Evolutionary conservation across 1,140 invertebrate species (phyloP).

Genomic region (Bactericera cockerelli): DNA sequence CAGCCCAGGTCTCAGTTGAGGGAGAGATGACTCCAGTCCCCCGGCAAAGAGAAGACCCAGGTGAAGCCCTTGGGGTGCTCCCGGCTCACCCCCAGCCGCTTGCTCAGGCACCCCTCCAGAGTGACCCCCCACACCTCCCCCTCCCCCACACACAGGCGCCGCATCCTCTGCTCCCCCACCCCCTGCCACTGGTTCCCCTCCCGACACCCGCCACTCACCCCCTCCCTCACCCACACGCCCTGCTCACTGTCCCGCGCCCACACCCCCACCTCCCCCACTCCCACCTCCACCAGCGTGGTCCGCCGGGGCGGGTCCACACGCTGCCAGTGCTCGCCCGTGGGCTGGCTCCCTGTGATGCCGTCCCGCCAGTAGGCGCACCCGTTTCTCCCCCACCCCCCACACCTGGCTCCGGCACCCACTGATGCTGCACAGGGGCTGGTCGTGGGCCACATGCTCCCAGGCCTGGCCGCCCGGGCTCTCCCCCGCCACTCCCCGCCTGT

Average conservation of each 20-base stretch:
- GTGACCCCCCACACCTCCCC: background rate
- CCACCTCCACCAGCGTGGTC: conserved; percentile 55
- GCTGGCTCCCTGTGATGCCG: conserved; percentile 45
- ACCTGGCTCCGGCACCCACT: conserved; percentile 49
- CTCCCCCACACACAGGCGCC: background rate
- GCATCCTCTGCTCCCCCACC: conserved; percentile 22
- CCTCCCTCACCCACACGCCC: conserved; percentile 52
- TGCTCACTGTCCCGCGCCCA: conserved; percentile 49
- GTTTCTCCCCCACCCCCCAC: conserved; percentile 73
- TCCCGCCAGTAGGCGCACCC: conserved; percentile 64
- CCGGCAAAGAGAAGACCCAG: background rate
- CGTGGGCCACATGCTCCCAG: conserved; percentile 65
- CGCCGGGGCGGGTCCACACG: conserved; percentile 46
- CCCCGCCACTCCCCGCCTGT: conserved; percentile 53
- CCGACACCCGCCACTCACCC: conserved; percentile 68
- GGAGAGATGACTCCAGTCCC: background rate
- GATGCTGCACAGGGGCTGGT: conserved; percentile 56
- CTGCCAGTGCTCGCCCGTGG: conserved; percentile 41
- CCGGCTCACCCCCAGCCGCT: background rate
- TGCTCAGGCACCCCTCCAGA: background rate
- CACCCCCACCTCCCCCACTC: conserved; percentile 48
- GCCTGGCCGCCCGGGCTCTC: conserved; percentile 47
- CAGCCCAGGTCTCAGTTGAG: conserved; percentile 35
- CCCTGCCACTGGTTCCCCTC: conserved; percentile 53
- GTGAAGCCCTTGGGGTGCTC: background rate